A percentile compares a stretch with the other conserved stretches of the same genome.
phyloP scores from a whole-genome alignment of 2,113 vertebrate genomes.

The Pteronura brasiliensis region DNA sequence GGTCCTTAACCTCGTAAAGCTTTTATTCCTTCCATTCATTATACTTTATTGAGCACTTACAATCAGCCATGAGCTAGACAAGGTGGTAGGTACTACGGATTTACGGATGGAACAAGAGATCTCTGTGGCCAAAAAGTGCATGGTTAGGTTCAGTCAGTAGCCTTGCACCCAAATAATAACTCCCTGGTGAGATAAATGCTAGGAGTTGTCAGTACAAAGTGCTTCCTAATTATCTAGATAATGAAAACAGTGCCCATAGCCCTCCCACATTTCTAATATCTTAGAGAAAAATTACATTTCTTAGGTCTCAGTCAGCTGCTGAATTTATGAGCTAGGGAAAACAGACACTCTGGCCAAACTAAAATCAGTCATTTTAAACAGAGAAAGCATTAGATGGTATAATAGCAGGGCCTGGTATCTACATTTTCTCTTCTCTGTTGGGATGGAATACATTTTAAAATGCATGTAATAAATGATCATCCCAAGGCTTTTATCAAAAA shows the following conservation, averaged over 20 bases:
- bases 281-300: slow-evolving; percentile 18
- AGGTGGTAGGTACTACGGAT: not conserved
- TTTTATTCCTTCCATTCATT: not conserved
- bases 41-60: not conserved
- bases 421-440: not conserved
- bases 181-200: not conserved
- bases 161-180: not conserved
- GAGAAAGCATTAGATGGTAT: slow-evolving; percentile 3
- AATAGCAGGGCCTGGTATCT: not conserved
- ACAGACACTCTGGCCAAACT: not conserved
- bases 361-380: slow-evolving; percentile 48
- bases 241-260: not conserved
- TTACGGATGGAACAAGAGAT: not conserved
- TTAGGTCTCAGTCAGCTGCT: slow-evolving; percentile 15
- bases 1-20: not conserved
- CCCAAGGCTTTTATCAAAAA: not conserved
- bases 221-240: not conserved
- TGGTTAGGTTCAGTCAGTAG: not conserved
- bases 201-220: not conserved
- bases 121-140: not conserved
- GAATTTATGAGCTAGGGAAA: slow-evolving; percentile 30
- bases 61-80: not conserved
- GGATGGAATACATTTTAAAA: not conserved
- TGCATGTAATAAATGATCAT: not conserved
- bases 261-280: not conserved